Conservation (phyloP, 2,113 vertebrate species). For the Paradoxurus hermaphroditus region DNA sequence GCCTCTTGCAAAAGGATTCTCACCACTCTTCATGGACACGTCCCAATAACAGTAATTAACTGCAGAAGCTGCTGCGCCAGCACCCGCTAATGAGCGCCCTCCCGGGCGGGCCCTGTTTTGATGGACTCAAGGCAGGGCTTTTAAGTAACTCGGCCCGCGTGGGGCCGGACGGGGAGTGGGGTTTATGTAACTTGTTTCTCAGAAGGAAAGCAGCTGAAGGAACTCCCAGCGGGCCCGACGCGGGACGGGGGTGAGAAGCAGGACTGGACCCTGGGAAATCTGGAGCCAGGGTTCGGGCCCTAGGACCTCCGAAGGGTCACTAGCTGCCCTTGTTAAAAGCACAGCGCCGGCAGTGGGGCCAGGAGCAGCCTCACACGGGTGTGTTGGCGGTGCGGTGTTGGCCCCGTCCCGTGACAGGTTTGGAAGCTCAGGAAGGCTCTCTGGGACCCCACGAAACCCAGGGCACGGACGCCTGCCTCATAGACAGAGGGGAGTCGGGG, state of each 20-base stretch:
- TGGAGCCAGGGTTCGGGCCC: background rate
- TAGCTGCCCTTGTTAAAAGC: background rate
- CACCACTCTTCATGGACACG: background rate
- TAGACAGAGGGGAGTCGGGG: too few species aligned
- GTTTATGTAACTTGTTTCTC: constrained; percentile 50
- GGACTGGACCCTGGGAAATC: background rate
- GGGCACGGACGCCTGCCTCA: accelerated
- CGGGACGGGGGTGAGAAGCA: background rate
- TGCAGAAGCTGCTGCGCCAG: constrained; percentile 23
- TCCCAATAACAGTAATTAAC: constrained; percentile 63
- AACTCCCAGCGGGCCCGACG: background rate
- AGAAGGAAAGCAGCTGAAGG: background rate
- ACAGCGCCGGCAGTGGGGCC: too few species aligned
- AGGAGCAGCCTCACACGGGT: accelerated
- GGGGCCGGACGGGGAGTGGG: background rate
- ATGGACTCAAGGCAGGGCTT: constrained; percentile 34
- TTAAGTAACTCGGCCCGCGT: background rate
- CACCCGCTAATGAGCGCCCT: constrained; percentile 3
- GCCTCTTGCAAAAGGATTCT: constrained; percentile 52
- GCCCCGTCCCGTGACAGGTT: accelerated
- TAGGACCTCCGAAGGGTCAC: too few species aligned
- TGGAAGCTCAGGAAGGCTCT: too few species aligned
- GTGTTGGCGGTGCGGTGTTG: background rate
- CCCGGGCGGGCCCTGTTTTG: constrained; percentile 38
- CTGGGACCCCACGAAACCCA: background rate